A percentile compares a stretch with the other conserved stretches of the same genome.
Evolutionary conservation across 2,113 vertebrate species (phyloP).

Genomic region (Pipa parva): DNA sequence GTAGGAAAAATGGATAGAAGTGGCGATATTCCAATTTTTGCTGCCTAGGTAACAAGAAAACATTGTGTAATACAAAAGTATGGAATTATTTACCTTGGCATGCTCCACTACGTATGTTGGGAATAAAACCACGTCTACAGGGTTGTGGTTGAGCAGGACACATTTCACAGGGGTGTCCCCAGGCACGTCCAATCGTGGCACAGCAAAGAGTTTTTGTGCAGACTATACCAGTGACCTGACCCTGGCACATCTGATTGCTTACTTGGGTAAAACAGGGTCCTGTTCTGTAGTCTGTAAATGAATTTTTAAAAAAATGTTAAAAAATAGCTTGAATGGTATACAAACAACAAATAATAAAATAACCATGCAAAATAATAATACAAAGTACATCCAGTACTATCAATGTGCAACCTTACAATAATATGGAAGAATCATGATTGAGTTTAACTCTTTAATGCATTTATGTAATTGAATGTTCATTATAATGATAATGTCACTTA

Average conservation of each 20-base stretch:
- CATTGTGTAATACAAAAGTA: neutral
- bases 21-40: neutral
- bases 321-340: too few species aligned
- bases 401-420: too few species aligned
- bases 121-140: constrained; percentile 67
- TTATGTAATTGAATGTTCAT: too few species aligned
- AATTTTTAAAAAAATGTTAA: too few species aligned
- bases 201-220: constrained; percentile 75
- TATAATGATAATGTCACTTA: too few species aligned
- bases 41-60: neutral
- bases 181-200: constrained; percentile 67
- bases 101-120: constrained; percentile 67
- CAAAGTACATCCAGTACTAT: too few species aligned
- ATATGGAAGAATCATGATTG: too few species aligned
- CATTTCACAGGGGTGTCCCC: constrained; percentile 72
- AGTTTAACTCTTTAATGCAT: too few species aligned
- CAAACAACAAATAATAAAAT: too few species aligned
- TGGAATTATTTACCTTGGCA: constrained; percentile 65
- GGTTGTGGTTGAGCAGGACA: constrained; percentile 69
- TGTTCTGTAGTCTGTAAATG: constrained; percentile 68
- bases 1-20: too few species aligned
- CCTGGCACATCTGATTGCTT: constrained; percentile 68
- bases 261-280: constrained; percentile 69
- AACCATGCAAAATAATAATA: too few species aligned
- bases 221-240: constrained; percentile 66